Conservation (phyloP, 2,888 invertebrate species). For the Cheilosia pagana region DNA sequence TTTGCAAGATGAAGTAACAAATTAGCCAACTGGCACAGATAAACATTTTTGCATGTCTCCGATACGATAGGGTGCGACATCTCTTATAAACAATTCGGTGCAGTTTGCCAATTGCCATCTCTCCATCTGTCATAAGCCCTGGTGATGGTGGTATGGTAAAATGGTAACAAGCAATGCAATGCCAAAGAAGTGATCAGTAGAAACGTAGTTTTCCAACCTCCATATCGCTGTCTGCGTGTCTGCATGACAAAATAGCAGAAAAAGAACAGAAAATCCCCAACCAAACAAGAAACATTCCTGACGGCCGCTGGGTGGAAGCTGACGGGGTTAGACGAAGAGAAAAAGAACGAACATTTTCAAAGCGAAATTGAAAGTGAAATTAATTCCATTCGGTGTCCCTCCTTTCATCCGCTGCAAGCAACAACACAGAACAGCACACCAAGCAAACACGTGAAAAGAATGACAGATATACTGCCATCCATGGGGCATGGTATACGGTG, state of each 20-base stretch:
- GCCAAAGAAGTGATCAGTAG: slow-evolving; percentile 42
- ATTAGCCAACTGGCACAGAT: no score
- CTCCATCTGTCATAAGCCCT: slow-evolving; percentile 12
- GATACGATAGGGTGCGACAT: slow-evolving; percentile 11
- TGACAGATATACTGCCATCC: slow-evolving; percentile 25
- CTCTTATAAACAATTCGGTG: background rate
- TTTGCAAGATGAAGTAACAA: no score
- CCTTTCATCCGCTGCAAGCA: background rate
- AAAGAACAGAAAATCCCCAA: background rate
- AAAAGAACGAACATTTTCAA: slow-evolving; percentile 42
- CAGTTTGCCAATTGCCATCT: background rate
- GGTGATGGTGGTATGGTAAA: slow-evolving; percentile 4
- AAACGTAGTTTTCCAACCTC: slow-evolving; percentile 50
- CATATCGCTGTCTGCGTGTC: slow-evolving; percentile 1
- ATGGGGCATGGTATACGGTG: slow-evolving; percentile 24
- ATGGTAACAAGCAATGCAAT: slow-evolving; percentile 15
- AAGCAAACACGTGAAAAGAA: slow-evolving; percentile 28
- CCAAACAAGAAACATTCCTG: slow-evolving; percentile 15
- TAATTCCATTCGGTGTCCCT: slow-evolving; percentile 49
- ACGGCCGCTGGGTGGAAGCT: background rate
- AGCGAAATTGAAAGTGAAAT: slow-evolving; percentile 73
- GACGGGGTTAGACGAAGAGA: no score
- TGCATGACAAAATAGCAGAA: slow-evolving; percentile 11
- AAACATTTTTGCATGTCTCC: background rate
- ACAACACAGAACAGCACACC: background rate